These are phyloP conservation scores for Pasiphila rectangulata DNA, from an alignment of 2,888 invertebrate species.

Conservation along the genomic window DNA sequence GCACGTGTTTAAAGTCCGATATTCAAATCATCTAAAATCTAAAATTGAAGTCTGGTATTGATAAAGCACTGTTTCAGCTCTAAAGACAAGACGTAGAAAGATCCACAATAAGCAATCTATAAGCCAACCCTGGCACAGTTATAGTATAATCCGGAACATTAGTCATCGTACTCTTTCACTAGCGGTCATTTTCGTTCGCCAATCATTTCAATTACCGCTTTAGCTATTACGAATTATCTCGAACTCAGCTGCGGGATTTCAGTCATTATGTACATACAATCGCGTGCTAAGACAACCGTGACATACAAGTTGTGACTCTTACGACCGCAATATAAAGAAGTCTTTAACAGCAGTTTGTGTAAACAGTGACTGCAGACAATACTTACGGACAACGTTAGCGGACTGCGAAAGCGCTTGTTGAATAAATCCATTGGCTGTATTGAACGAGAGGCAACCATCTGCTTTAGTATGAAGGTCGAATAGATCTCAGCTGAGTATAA, in stretches of 20 bases:
- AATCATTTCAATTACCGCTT: constrained; percentile 11
- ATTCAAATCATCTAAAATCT: too few relatives aligned
- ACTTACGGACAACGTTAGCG: neutral
- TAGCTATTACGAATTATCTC: constrained; percentile 12
- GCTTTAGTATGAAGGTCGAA: too few relatives aligned
- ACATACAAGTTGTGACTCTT: constrained; percentile 22
- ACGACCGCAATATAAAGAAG: constrained; percentile 6
- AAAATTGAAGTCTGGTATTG: too few relatives aligned
- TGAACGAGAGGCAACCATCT: too few relatives aligned
- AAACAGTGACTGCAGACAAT: neutral
- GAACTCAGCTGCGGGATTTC: constrained; percentile 18
- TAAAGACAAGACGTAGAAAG: too few relatives aligned
- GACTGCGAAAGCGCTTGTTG: neutral
- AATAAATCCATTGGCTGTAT: neutral
- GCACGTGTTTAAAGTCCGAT: too few relatives aligned
- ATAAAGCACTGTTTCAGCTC: too few relatives aligned
- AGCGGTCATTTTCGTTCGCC: constrained; percentile 23
- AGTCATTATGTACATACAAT: constrained; percentile 25
- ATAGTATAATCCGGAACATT: constrained; percentile 29
- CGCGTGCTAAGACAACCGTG: constrained; percentile 31
- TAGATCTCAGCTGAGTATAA: too few relatives aligned
- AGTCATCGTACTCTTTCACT: constrained; percentile 13
- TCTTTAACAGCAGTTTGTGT: constrained; percentile 12
- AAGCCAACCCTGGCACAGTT: constrained; percentile 36
- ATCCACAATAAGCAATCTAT: too few relatives aligned